phyloP scores from a whole-genome alignment of 1,140 invertebrate species.

The Neodiprion lecontei region DNA sequence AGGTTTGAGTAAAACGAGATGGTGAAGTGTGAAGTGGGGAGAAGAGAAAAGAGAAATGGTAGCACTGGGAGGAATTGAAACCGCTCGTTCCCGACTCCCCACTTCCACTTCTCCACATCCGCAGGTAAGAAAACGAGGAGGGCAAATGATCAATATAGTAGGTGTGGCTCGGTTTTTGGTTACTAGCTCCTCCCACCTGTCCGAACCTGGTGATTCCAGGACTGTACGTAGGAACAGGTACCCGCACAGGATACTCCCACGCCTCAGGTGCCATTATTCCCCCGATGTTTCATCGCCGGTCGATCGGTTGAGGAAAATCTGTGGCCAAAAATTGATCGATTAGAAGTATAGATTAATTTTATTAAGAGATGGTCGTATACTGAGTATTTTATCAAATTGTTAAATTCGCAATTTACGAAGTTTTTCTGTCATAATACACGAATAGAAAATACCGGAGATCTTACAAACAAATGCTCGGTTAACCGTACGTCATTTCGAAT shows the following conservation, averaged over 20 bases:
- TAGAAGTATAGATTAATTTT: conserved; percentile 1
- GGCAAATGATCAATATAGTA: conserved; percentile 33
- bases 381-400: neutral
- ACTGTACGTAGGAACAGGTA: neutral
- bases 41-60: neutral
- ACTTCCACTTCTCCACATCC: neutral
- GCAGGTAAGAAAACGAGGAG: conserved; percentile 15
- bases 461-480: no score
- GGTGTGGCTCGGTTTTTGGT: conserved; percentile 28
- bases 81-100: neutral
- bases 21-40: neutral
- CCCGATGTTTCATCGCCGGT: conserved; percentile 6
- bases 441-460: no score
- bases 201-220: conserved; percentile 10
- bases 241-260: conserved; percentile 1
- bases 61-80: neutral
- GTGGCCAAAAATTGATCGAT: neutral
- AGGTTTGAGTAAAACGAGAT: no score
- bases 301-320: neutral
- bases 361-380: neutral
- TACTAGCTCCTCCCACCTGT: conserved; percentile 42
- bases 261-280: conserved; percentile 26
- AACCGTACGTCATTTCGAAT: no score
- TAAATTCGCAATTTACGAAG: no score
- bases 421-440: no score